Evolutionary conservation across 2,888 invertebrate species (phyloP), one percentile per base, ranked within the genome.

Genomic region (Argyresthia goedartella): DNA sequence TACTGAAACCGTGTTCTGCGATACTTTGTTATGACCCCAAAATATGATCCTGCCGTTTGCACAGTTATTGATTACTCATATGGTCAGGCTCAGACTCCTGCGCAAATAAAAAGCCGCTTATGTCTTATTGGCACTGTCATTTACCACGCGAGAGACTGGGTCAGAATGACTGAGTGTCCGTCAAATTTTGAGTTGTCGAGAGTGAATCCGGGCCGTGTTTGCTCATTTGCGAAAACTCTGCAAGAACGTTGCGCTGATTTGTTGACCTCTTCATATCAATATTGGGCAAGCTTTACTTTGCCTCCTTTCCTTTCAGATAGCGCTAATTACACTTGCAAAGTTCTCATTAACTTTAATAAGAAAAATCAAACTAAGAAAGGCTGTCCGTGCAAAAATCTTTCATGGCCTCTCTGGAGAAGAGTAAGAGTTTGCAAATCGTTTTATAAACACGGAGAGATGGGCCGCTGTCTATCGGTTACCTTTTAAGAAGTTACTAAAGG

Each of bases 401-500:
- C 25, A 25, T 25, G 25, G 25, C 25, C 25, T 25, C 6, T 25
- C 25, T 25, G 6, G n/a, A 25, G 25, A 25, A 25, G 25, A 25
- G 25, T 25, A 25, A 25, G 25, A 25, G 25, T 13, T 11, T 33
- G 33, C 4, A 47, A 47, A 47, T 25, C 47, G 47, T 34, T 47
- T 34, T 47, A 13, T 33, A 47, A 47, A 47, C 33, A 47, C 13
- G 9, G 13, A 6, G 34, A 47, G 47, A 47, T 47, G 34, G 43
- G 25, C 25, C 25, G 25, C 25, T 6, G 25, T 49, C 53, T 49
- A 53, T 49, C 49, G 49, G 43, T 35, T 49, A 52, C 45, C 45
- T 49, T 53, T 53, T 49, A 50, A 49, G 49, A 53, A 45, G 16
- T 48, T 49, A 41, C 45, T 41, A 43, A 34, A 45, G 25, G 53